Conservation (phyloP, 2,113 vertebrate genomes). For the Corythaeola cristata region DNA sequence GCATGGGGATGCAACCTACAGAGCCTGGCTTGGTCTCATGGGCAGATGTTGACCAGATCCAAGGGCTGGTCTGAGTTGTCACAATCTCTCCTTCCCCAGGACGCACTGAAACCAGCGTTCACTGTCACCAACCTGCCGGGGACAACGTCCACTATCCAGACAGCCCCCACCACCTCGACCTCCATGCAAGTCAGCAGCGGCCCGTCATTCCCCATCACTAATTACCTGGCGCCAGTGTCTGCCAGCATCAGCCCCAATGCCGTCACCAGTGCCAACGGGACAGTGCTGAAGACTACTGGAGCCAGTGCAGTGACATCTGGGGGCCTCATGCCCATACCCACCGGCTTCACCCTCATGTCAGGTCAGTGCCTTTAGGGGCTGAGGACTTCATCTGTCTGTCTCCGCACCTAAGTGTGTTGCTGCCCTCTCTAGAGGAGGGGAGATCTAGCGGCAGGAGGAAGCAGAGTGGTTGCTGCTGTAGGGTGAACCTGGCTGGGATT, state of each 20-base stretch:
- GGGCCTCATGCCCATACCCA: constrained; percentile 92
- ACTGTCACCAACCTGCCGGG: constrained; percentile 94
- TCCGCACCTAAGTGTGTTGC: background rate
- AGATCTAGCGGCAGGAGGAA: background rate
- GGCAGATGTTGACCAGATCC: background rate
- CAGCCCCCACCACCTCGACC: constrained; percentile 92
- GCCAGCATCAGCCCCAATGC: constrained; percentile 83
- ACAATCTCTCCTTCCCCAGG: constrained; percentile 75
- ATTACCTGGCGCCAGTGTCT: constrained; percentile 94
- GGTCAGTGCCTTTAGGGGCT: constrained; percentile 76
- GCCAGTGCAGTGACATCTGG: constrained; percentile 79
- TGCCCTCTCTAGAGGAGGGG: background rate
- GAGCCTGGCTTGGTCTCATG: background rate
- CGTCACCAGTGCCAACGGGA: constrained; percentile 90
- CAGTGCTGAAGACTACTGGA: constrained; percentile 90
- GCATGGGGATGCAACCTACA: background rate
- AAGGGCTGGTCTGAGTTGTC: background rate
- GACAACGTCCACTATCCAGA: constrained; percentile 85
- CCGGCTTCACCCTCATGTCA: constrained; percentile 96
- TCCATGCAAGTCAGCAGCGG: constrained; percentile 98
- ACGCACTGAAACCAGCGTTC: constrained; percentile 92
- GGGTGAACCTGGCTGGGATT: background rate
- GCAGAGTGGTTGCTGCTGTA: background rate
- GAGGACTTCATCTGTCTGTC: accelerated
- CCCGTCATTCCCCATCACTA: constrained; percentile 94